These are phyloP conservation scores for Sialia sialis DNA, from an alignment of 2,113 vertebrate genomes.

Conservation along the genomic window DNA sequence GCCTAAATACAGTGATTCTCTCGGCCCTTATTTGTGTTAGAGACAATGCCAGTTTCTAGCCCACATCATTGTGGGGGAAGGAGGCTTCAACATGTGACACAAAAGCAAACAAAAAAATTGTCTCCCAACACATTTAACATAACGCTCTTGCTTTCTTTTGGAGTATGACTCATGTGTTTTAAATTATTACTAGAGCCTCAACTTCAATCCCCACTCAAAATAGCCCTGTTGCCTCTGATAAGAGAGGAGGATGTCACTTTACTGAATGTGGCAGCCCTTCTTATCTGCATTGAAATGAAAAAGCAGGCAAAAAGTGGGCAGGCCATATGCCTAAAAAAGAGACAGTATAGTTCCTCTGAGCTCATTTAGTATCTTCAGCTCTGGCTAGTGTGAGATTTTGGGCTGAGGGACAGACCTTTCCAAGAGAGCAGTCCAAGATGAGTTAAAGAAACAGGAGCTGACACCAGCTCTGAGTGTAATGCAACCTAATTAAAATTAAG, in stretches of 20 bases:
- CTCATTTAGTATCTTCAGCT: not conserved
- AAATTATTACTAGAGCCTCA: not conserved
- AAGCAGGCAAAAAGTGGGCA: not conserved
- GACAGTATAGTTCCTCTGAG: not conserved
- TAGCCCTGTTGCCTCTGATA: not conserved
- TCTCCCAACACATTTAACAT: not conserved
- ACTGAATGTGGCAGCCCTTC: not conserved
- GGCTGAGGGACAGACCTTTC: conserved; percentile 19
- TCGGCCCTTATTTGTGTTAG: not conserved
- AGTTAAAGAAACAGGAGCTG: conserved; percentile 11
- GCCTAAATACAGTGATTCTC: not conserved
- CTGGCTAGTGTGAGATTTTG: not conserved
- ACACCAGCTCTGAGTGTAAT: conserved; percentile 1
- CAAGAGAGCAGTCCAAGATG: accelerated
- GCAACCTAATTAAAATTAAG: conserved; percentile 36
- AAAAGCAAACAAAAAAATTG: conserved; percentile 18
- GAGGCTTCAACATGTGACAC: not conserved
- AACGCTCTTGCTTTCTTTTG: not conserved
- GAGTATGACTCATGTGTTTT: not conserved
- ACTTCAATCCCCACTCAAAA: not conserved
- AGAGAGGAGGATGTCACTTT: not conserved
- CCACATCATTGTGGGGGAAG: not conserved
- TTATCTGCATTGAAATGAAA: not conserved
- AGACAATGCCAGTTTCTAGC: conserved; percentile 35
- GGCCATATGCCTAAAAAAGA: not conserved